A percentile compares a stretch with the other conserved stretches of the same genome.
phyloP scores from a whole-genome alignment of 2,113 vertebrate genomes.

The Lophochroa leadbeateri region DNA sequence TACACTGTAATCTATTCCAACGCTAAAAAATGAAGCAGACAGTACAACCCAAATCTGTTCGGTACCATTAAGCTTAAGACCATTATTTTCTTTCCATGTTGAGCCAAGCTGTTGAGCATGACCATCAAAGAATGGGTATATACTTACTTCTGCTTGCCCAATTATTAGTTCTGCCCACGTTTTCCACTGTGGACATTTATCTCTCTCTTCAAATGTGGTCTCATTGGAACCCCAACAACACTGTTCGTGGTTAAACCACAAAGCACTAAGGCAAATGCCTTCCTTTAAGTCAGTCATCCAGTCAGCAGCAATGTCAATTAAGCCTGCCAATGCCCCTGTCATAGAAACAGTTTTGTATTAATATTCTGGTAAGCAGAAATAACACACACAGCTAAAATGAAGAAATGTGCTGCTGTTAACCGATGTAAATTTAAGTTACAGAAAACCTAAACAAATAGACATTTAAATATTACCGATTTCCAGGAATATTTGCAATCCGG shows the following conservation, averaged over 20 bases:
- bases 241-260: conserved; percentile 99
- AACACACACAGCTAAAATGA: background rate
- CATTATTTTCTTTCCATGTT: background rate
- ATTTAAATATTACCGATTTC: background rate
- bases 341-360: background rate
- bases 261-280: conserved; percentile 92
- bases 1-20: background rate
- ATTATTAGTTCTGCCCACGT: conserved; percentile 98
- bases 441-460: background rate
- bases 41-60: background rate
- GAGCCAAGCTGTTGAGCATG: background rate
- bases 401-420: background rate
- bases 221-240: conserved; percentile 98
- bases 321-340: conserved; percentile 93
- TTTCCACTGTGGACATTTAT: conserved; percentile 98
- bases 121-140: background rate
- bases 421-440: background rate
- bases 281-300: conserved; percentile 99
- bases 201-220: conserved; percentile 93
- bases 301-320: conserved; percentile 98
- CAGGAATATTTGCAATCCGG: background rate
- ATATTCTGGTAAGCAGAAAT: background rate
- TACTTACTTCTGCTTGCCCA: conserved; percentile 92
- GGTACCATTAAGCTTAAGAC: background rate
- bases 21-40: background rate